A percentile compares a stretch with the other conserved stretches of the same genome.
Conservation (phyloP, 2,113 vertebrate species). For the Trichechus manatus region DNA sequence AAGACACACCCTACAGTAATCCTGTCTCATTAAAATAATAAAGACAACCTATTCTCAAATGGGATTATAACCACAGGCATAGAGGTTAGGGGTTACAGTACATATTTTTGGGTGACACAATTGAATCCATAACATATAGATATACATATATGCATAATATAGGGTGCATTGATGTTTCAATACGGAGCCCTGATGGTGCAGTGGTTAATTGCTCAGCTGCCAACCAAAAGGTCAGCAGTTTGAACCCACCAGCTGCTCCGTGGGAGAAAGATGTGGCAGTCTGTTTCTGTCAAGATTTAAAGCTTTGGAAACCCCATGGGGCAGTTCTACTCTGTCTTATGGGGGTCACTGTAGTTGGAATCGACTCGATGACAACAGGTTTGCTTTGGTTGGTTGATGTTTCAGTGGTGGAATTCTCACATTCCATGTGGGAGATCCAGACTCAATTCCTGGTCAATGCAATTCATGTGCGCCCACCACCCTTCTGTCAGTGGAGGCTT, state of each 20-base stretch:
- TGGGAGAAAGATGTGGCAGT: background rate
- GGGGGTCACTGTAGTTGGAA: background rate
- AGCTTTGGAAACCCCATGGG: background rate
- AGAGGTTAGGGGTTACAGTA: background rate
- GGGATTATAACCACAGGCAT: no score
- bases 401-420: background rate
- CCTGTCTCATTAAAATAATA: no score
- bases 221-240: background rate
- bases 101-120: background rate
- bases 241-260: background rate
- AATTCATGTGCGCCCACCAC: no score
- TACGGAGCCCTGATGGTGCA: background rate
- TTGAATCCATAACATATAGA: background rate
- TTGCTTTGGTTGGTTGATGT: background rate
- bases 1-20: no score
- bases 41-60: no score
- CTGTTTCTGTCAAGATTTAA: background rate
- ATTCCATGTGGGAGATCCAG: no score
- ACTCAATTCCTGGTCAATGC: no score
- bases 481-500: no score
- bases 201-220: background rate
- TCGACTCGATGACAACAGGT: background rate
- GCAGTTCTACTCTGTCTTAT: background rate
- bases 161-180: background rate
- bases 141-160: background rate